Conservation (phyloP, 2,113 vertebrate species). For the Anguilla japonica region DNA sequence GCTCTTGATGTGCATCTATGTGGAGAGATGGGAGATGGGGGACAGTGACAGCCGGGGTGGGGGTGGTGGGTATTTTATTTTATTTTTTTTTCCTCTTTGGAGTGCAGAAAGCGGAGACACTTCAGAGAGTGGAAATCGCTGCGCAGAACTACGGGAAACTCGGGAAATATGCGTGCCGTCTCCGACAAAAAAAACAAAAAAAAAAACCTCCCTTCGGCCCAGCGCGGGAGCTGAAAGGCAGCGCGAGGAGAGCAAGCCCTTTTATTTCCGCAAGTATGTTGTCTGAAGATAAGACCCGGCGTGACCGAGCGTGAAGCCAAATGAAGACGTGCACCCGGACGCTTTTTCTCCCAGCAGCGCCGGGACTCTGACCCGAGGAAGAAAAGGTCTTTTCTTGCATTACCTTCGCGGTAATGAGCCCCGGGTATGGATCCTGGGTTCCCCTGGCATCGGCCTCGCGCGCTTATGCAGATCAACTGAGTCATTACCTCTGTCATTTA, state of each 20-base stretch:
- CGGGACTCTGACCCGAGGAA: conserved; percentile 25
- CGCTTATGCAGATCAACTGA: conserved; percentile 26
- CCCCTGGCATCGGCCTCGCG: conserved; percentile 17
- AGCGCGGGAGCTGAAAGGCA: conserved; percentile 60
- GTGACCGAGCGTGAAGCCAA: conserved; percentile 53
- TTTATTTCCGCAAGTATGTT: conserved; percentile 75
- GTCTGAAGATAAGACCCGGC: conserved; percentile 71
- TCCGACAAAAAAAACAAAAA: conserved; percentile 55
- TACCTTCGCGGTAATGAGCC: conserved; percentile 40
- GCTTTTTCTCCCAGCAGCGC: conserved; percentile 4
- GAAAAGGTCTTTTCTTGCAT: conserved; percentile 38
- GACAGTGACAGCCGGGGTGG: too few relatives aligned
- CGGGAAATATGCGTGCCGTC: conserved; percentile 49
- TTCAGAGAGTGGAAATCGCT: background rate
- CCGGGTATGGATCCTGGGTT: conserved; percentile 25
- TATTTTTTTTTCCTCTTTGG: background rate
- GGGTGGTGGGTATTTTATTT: too few relatives aligned
- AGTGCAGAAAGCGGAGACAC: background rate
- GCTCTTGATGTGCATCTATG: background rate
- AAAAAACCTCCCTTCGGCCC: conserved; percentile 60
- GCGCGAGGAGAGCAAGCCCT: conserved; percentile 65
- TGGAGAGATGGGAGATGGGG: background rate
- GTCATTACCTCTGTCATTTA: conserved; percentile 41
- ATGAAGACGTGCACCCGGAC: conserved; percentile 41
- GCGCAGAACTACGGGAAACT: conserved; percentile 1